These are phyloP conservation scores for Coregonus suidteri DNA, from an alignment of 2,797 vertebrate species.

Conservation along the genomic window DNA sequence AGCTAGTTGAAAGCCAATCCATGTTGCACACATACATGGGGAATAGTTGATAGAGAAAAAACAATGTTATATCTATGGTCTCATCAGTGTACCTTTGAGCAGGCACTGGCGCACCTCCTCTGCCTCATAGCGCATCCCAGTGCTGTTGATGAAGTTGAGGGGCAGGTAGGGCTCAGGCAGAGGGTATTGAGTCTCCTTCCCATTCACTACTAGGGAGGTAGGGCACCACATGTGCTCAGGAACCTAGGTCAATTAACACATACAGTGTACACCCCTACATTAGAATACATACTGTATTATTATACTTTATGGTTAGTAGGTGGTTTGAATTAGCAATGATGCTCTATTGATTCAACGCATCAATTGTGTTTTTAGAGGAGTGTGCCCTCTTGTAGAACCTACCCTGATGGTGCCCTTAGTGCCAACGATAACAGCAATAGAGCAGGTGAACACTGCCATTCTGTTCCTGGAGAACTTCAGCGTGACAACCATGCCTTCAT, in stretches of 20 bases:
- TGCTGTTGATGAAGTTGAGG: conserved; percentile 76
- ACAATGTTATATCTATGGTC: not conserved
- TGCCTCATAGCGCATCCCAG: conserved; percentile 84
- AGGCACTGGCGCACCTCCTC: conserved; percentile 85
- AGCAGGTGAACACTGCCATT: conserved; percentile 77
- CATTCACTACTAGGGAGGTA: conserved; percentile 74
- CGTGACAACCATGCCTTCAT: conserved; percentile 77
- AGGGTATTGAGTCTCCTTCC: conserved; percentile 69
- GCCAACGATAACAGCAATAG: conserved; percentile 69
- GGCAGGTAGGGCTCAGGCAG: conserved; percentile 70
- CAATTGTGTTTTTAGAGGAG: not conserved
- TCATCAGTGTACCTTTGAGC: conserved; percentile 69
- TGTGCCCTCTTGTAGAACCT: not conserved
- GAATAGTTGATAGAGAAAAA: not conserved
- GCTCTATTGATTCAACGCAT: not conserved
- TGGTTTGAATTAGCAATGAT: not conserved
- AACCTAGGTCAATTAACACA: conserved; percentile 60
- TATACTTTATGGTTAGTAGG: not conserved
- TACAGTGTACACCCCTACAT: not conserved
- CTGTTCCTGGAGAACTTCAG: conserved; percentile 81
- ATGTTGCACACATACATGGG: not conserved
- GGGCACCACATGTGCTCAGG: conserved; percentile 81
- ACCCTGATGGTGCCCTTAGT: conserved; percentile 81
- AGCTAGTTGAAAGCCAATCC: not conserved
- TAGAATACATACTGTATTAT: not conserved